Evolutionary conservation across 1,140 invertebrate species (phyloP).

Genomic region (Pissodes strobi): DNA sequence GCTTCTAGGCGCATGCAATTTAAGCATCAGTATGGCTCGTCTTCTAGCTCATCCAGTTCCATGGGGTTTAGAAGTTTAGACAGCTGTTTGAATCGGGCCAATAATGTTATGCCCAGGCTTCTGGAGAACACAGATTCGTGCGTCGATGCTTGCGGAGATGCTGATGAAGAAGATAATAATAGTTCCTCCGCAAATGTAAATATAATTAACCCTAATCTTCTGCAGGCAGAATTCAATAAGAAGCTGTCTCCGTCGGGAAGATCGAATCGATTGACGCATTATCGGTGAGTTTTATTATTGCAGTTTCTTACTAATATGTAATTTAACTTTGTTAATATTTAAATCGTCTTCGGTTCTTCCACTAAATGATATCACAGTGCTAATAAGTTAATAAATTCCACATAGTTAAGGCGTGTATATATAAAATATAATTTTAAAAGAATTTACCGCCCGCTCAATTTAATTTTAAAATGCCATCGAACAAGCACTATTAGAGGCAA

Average conservation of each 20-base stretch:
- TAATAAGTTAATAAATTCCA: too few relatives aligned
- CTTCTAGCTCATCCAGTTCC: constrained; percentile 62
- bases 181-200: constrained; percentile 55
- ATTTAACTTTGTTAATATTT: too few relatives aligned
- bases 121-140: constrained; percentile 62
- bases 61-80: constrained; percentile 64
- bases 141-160: constrained; percentile 62
- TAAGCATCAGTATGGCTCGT: constrained; percentile 60
- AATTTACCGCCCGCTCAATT: too few relatives aligned
- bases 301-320: too few relatives aligned
- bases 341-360: too few relatives aligned
- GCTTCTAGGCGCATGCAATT: constrained; percentile 59
- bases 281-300: constrained; percentile 31
- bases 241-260: constrained; percentile 57
- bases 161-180: constrained; percentile 61
- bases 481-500: too few relatives aligned
- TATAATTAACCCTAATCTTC: constrained; percentile 16
- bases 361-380: too few relatives aligned
- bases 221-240: constrained; percentile 25
- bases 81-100: constrained; percentile 55
- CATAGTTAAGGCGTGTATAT: too few relatives aligned
- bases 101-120: constrained; percentile 59
- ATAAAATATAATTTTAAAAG: too few relatives aligned
- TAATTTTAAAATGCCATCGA: too few relatives aligned
- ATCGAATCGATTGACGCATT: constrained; percentile 40